Evolutionary conservation across 2,888 invertebrate species (phyloP).

Genomic region (Ectemnius cavifrons): DNA sequence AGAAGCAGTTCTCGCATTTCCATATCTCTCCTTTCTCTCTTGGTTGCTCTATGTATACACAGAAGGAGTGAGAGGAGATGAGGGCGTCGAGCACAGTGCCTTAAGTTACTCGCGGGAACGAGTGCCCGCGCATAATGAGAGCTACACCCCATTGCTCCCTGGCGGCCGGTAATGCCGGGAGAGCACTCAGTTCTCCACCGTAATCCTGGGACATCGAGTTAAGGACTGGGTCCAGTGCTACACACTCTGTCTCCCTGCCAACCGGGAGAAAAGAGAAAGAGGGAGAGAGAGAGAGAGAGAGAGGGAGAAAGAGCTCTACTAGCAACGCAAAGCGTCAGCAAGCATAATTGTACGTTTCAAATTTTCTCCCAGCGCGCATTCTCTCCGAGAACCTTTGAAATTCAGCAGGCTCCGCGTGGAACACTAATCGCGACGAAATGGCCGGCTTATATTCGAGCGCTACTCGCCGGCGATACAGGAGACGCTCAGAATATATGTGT

Average conservation of each 20-base stretch:
- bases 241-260: conserved; percentile 16
- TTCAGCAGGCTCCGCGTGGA: neutral
- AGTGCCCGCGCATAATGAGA: conserved; percentile 43
- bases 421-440: conserved; percentile 3
- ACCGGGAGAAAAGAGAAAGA: neutral
- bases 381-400: neutral
- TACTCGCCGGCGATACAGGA: neutral
- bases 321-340: conserved; percentile 17
- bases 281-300: neutral
- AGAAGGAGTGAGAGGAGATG: conserved; percentile 13
- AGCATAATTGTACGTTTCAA: conserved; percentile 30
- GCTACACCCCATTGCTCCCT: conserved; percentile 43
- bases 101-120: conserved; percentile 30
- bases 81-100: conserved; percentile 8
- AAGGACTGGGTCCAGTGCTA: conserved; percentile 29
- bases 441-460: neutral
- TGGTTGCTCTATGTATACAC: neutral
- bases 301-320: neutral
- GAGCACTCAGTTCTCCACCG: conserved; percentile 32
- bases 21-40: conserved; percentile 21
- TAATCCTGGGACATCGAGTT: conserved; percentile 46
- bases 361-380: neutral
- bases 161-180: conserved; percentile 23
- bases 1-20: conserved; percentile 3
- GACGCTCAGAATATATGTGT: neutral